phyloP scores from a whole-genome alignment of 2,797 vertebrate genomes.

The Numenius phaeopus region DNA sequence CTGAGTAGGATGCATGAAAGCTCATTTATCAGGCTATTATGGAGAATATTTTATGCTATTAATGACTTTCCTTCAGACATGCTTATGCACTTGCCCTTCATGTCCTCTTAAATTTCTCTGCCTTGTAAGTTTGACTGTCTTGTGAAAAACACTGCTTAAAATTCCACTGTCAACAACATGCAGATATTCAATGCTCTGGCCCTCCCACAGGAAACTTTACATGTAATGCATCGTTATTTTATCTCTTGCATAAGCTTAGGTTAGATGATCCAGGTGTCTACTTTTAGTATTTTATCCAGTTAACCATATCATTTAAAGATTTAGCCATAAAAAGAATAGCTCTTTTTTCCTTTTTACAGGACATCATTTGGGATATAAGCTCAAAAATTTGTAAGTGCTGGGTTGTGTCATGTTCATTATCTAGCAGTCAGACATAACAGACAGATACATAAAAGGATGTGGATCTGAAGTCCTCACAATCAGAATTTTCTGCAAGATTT shows the following conservation, averaged over 20 bases:
- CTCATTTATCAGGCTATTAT: conserved; percentile 74
- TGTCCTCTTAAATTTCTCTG: not conserved
- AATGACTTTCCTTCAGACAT: conserved; percentile 67
- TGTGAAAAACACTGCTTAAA: not conserved
- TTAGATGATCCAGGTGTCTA: not conserved
- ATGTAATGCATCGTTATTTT: not conserved
- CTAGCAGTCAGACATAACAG: not conserved
- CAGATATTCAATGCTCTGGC: not conserved
- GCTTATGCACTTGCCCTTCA: conserved; percentile 30
- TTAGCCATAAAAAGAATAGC: not conserved
- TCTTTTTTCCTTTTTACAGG: not conserved
- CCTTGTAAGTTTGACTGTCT: not conserved
- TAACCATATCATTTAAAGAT: not conserved
- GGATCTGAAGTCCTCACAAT: not conserved
- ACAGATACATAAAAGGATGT: not conserved
- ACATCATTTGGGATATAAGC: not conserved
- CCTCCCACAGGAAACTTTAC: not conserved
- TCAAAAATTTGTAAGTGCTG: not conserved
- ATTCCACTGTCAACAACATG: not conserved
- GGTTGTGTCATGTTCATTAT: not conserved
- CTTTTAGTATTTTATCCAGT: not conserved
- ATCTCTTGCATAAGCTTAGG: not conserved
- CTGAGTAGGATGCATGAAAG: conserved; percentile 51
- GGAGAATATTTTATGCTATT: conserved; percentile 65
- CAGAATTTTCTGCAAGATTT: not conserved